Base-by-base conservation (phyloP, 92 coral and sea anemone genomes). In the Zoanthus sansibaricus region DNA sequence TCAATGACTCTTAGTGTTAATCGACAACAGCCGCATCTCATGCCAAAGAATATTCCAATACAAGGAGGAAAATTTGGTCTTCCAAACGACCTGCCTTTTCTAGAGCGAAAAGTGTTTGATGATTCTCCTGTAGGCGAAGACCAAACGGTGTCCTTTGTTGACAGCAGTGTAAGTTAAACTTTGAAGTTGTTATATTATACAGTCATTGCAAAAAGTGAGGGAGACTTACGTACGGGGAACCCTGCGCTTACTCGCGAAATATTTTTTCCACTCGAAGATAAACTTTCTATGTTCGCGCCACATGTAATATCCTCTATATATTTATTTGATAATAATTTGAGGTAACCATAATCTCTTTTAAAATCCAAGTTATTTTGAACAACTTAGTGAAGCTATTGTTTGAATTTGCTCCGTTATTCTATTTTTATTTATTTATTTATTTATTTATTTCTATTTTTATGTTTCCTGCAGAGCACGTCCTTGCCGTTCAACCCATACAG, bases 401-500 rank as follows among this genome's bases (percentile, higher is more conserved):
- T 37, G 42, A 37, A 2, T 37, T 37, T 37, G 42, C 3, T 37
- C 42, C 42, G 42, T 37, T 37, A 0, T 37, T 4, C 42, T 4
- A 37, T 3, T n/a, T 14, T 30, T 4, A 18, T 54, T 25, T 25
- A 25, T 25, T 69, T 9, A 37, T 51, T 16, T 1, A 13, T 6
- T 76, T 11, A 12, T 4, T 12, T 30, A 25, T 25, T 25, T 25
- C 25, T 25, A 25, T 3, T n/a, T 14, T 30, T 4, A 18, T 54
- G 16, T 45, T 3, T 42, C 17, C 31, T 66, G 13, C 75, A 80
- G 85, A 80, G 85, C 20, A 80, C 85, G 1, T 80, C 85, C 3
- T 64, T 80, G 75, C 85, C 75, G 6, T 80, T 80, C 66, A 80
- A 80, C 9, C 85, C 85, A 4, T 80, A 80, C 85, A 47, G 2